A percentile compares a stretch with the other conserved stretches of the same genome.
phyloP scores from a whole-genome alignment of 2,888 invertebrate species.

The Teinopalpus imperialis region DNA sequence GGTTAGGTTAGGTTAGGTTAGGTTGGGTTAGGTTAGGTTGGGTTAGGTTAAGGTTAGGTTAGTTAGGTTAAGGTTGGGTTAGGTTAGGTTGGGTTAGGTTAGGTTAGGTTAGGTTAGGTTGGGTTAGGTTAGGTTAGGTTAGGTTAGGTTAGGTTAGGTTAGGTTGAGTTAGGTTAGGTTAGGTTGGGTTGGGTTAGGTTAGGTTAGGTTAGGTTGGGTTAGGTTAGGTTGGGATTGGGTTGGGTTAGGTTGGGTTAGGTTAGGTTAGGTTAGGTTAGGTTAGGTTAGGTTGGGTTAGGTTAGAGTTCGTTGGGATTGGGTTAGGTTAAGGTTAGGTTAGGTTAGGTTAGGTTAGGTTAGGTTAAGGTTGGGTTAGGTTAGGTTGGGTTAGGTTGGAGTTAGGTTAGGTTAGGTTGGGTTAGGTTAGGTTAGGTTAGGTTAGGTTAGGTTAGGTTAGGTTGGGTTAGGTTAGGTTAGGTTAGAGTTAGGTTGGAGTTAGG shows the following conservation, averaged over 20 bases:
- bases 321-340: no score
- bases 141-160: constrained; percentile 27
- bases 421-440: not conserved
- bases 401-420: no score
- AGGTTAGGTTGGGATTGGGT: no score
- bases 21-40: constrained; percentile 27
- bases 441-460: constrained; percentile 3
- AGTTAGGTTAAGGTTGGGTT: constrained; percentile 26
- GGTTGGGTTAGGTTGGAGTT: not conserved
- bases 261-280: constrained; percentile 4
- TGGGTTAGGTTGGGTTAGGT: constrained; percentile 32
- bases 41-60: no score
- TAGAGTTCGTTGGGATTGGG: no score
- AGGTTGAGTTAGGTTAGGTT: constrained; percentile 24
- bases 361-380: not conserved
- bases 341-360: no score
- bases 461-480: constrained; percentile 3
- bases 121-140: constrained; percentile 23
- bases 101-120: constrained; percentile 27
- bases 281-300: no score
- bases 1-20: constrained; percentile 17
- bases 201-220: constrained; percentile 28
- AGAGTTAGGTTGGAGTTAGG: no score
- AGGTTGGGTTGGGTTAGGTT: constrained; percentile 27
- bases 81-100: constrained; percentile 28